Conservation (phyloP, 2,797 vertebrate genomes). For the Podargus strigoides region DNA sequence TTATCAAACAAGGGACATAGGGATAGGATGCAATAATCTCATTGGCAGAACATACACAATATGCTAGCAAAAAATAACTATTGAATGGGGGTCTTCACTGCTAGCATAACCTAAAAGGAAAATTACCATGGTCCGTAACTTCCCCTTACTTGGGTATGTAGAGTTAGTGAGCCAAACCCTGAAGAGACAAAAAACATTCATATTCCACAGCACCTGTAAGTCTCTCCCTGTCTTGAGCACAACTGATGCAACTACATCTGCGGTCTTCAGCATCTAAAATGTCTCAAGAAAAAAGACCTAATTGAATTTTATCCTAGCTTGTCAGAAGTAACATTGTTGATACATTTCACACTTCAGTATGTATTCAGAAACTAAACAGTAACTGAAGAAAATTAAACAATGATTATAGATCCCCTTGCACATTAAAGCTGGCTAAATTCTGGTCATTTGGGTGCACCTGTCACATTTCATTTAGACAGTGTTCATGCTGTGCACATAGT, state of each 20-base stretch:
- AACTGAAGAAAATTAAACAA: neutral
- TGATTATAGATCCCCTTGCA: neutral
- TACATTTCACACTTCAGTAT: neutral
- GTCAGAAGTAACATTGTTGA: neutral
- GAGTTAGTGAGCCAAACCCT: neutral
- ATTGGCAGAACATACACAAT: neutral
- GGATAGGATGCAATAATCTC: neutral
- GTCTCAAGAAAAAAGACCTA: neutral
- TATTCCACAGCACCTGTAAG: neutral
- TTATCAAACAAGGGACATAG: neutral
- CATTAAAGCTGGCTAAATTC: conserved; percentile 69
- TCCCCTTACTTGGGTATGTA: neutral
- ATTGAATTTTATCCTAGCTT: neutral
- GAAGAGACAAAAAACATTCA: neutral
- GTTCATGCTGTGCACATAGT: conserved; percentile 25
- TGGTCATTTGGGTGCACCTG: neutral
- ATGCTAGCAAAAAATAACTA: neutral
- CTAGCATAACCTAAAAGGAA: neutral
- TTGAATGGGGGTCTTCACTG: neutral
- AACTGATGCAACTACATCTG: neutral
- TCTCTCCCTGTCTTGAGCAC: neutral
- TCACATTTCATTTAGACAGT: conserved; percentile 16
- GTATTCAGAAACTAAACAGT: neutral
- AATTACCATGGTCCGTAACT: neutral
- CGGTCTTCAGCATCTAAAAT: neutral